These are phyloP conservation scores for Cuculus canorus DNA, from an alignment of 2,797 vertebrate genomes.

Conservation along the genomic window DNA sequence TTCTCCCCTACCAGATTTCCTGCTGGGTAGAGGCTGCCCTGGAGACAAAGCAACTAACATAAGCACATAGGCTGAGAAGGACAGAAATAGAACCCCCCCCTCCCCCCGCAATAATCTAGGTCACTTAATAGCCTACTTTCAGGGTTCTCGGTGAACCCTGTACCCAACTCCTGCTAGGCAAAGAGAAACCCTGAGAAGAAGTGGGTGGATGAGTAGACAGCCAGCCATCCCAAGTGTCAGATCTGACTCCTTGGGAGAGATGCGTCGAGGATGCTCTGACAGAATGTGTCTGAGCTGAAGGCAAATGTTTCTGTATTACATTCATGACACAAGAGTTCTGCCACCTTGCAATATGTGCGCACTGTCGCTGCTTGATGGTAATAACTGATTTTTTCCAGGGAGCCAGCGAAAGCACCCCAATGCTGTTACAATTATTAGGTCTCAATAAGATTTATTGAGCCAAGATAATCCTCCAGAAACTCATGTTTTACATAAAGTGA, in stretches of 20 bases:
- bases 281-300: conserved; percentile 72
- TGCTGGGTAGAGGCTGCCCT: conserved; percentile 42
- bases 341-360: conserved; percentile 38
- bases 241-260: conserved; percentile 65
- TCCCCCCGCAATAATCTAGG: conserved; percentile 52
- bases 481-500: neutral
- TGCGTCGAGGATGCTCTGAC: conserved; percentile 59
- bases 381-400: conserved; percentile 51
- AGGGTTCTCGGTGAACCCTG: conserved; percentile 57
- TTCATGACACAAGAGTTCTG: conserved; percentile 63
- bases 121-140: conserved; percentile 71
- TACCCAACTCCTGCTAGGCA: conserved; percentile 71
- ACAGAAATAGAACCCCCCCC: conserved; percentile 39
- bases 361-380: neutral
- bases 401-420: neutral
- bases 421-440: neutral
- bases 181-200: conserved; percentile 71
- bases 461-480: neutral
- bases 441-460: neutral
- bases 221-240: conserved; percentile 71
- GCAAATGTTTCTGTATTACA: conserved; percentile 67
- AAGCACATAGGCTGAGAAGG: neutral
- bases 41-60: conserved; percentile 38
- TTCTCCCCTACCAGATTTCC: conserved; percentile 38
- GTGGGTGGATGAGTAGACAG: conserved; percentile 74